A percentile compares a stretch with the other conserved stretches of the same genome.
Evolutionary conservation across 2,888 invertebrate genomes (phyloP).

Genomic region (Adelphocoris suturalis): DNA sequence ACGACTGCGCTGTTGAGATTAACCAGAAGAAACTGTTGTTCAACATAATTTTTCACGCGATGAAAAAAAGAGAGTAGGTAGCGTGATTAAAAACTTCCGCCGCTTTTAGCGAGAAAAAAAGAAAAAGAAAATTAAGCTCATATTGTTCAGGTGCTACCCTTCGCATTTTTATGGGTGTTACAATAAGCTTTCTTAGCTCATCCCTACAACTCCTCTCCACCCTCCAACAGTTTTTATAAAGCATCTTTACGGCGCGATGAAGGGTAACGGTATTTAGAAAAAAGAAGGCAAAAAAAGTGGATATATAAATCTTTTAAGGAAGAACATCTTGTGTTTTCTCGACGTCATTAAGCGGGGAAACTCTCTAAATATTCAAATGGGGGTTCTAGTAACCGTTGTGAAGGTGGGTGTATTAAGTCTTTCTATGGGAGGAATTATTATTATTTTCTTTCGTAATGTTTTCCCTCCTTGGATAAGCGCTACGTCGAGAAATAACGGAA

Average conservation of each 20-base stretch:
- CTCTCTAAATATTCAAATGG: conserved; percentile 20
- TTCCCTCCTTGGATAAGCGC: not conserved
- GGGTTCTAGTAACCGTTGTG: not conserved
- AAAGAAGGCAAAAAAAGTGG: not conserved
- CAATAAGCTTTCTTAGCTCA: conserved; percentile 28
- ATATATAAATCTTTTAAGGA: not conserved
- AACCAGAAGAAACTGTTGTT: conserved; percentile 1
- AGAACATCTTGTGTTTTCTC: not conserved
- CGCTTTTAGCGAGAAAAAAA: conserved; percentile 4
- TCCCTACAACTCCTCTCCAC: not conserved
- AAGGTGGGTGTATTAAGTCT: not conserved
- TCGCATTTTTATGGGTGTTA: conserved; percentile 27
- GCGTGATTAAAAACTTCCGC: conserved; percentile 31
- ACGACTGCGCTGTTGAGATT: not conserved
- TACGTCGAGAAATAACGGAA: too few relatives aligned
- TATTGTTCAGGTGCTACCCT: conserved; percentile 32
- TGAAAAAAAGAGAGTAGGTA: not conserved
- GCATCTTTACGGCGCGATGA: conserved; percentile 11
- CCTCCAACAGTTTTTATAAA: not conserved
- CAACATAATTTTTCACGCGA: not conserved
- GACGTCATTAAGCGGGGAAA: not conserved
- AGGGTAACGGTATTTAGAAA: not conserved
- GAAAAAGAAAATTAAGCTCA: conserved; percentile 6
- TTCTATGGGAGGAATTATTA: not conserved
- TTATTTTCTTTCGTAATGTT: not conserved